Base-by-base conservation (phyloP, 2,113 vertebrate genomes). In the Callionymus lyra region DNA sequence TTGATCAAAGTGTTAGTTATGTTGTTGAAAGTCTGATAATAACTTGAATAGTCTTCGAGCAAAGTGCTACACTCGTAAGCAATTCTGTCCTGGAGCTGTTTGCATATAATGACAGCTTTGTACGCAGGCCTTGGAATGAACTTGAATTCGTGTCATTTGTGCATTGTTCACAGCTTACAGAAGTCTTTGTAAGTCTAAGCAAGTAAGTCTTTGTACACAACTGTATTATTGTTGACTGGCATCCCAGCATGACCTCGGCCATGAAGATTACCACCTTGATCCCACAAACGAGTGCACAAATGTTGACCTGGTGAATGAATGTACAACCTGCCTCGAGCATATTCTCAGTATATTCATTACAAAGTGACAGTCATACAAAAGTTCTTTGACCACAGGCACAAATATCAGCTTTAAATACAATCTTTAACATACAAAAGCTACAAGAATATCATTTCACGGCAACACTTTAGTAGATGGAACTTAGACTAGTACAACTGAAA, bases 221-320 rank as follows among this genome's bases (percentile, higher is more conserved):
- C 17, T 38, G 42, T 45, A 34, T 48, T 52, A 33, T 31, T 46
- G 50, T 37, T 11, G 43, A 65, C 62, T 50, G 11, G 38, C 41
- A 62, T 50, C 31, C 38, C 50, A 13, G 56, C 56, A 36, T 76
- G 65, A 76, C 70, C 47, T 77, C 69, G 72, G 72, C 16, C 50
- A 36, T 44, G 41, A 69, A 45, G 55, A 60, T 13, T 16, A 60
- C 18, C 18, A 21, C 16, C 47, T 54, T 65, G 33, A 53, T 6
- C 38, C 41, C 56, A 41, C 18, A 63, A 56, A 38, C 19, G 46
- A 12, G 37, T 45, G 43, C 9, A 32, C 9, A 12, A 6, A 34
- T 34, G 44, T 42, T 13, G 31, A 14, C 32, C 4, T 6, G 31
- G 18, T 31, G 32, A 43, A 32, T 37, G 37, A 12, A 15, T 31